Percentiles rank a stretch among this genome's conserved stretches.
Evolutionary conservation across 2,113 vertebrate genomes (phyloP).

Genomic region (Esox niger): DNA sequence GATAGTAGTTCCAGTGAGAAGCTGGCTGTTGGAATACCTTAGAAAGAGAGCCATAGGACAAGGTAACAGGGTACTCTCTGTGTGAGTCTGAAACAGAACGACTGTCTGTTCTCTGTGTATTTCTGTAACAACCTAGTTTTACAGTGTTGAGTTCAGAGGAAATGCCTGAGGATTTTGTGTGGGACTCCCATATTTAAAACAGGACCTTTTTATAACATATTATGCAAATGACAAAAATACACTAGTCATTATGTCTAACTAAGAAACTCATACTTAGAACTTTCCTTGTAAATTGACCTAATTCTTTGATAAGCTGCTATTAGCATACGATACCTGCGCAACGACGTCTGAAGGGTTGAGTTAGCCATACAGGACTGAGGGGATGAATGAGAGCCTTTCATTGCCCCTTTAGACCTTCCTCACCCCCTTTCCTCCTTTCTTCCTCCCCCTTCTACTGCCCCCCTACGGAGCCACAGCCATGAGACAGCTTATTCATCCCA

Average conservation of each 20-base stretch:
- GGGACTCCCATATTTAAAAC: background rate
- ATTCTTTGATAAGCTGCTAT: background rate
- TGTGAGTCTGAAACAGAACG: slow-evolving; percentile 59
- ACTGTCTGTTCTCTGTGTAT: slow-evolving; percentile 65
- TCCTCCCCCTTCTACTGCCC: slow-evolving; percentile 40
- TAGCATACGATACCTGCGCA: slow-evolving; percentile 51
- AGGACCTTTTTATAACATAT: too few relatives aligned
- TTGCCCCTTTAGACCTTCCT: slow-evolving; percentile 47
- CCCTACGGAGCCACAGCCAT: slow-evolving; percentile 44
- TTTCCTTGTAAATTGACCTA: background rate
- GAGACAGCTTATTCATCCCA: slow-evolving; percentile 67
- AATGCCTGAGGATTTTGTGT: slow-evolving; percentile 35
- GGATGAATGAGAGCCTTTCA: slow-evolving; percentile 74
- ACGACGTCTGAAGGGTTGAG: slow-evolving; percentile 53
- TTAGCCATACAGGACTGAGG: slow-evolving; percentile 37
- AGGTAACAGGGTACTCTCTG: slow-evolving; percentile 63
- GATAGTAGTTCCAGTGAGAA: slow-evolving; percentile 45
- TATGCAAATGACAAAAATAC: too few relatives aligned
- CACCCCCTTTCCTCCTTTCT: slow-evolving; percentile 35
- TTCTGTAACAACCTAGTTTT: slow-evolving; percentile 14
- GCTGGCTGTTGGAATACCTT: slow-evolving; percentile 30
- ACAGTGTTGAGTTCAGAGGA: slow-evolving; percentile 52
- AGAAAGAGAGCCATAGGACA: slow-evolving; percentile 51
- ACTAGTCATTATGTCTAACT: too few relatives aligned
- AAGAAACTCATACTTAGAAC: background rate